phyloP scores from a whole-genome alignment of 2,797 vertebrate genomes.

The Phoxinus dragarum region DNA sequence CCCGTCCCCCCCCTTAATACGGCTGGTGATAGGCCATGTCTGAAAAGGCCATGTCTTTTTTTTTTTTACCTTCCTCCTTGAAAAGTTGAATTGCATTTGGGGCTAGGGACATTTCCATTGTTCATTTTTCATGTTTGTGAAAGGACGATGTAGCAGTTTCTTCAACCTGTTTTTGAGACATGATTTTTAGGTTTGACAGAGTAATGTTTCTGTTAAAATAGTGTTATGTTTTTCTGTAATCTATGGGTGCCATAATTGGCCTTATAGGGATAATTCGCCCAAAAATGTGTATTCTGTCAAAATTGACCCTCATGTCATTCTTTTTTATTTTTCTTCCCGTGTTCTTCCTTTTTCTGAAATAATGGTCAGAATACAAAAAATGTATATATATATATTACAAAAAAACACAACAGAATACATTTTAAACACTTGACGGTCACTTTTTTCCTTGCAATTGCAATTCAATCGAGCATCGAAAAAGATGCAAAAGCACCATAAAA shows the following conservation, averaged over 20 bases:
- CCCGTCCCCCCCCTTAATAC: background rate
- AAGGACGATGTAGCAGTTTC: background rate
- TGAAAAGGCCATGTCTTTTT: slow-evolving; percentile 67
- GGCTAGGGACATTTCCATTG: slow-evolving; percentile 60
- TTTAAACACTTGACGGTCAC: background rate
- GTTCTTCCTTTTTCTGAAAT: background rate
- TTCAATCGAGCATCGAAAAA: no score
- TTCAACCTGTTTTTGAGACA: background rate
- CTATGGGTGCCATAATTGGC: background rate
- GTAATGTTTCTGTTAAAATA: background rate
- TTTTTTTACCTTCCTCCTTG: slow-evolving; percentile 70
- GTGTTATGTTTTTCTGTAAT: background rate
- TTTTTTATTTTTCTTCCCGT: background rate
- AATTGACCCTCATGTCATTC: background rate
- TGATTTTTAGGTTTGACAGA: background rate
- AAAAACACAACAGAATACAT: background rate
- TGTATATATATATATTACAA: background rate
- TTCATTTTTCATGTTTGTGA: slow-evolving; percentile 52
- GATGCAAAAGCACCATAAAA: background rate
- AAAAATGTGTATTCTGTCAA: background rate
- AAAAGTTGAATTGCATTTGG: slow-evolving; percentile 69
- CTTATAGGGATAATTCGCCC: background rate
- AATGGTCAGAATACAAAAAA: background rate
- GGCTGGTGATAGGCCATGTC: slow-evolving; percentile 70
- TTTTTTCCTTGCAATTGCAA: background rate